Evolutionary conservation across 2,797 vertebrate species (phyloP), one percentile per base, ranked within the genome.

Genomic region (Alexandromys oeconomus): DNA sequence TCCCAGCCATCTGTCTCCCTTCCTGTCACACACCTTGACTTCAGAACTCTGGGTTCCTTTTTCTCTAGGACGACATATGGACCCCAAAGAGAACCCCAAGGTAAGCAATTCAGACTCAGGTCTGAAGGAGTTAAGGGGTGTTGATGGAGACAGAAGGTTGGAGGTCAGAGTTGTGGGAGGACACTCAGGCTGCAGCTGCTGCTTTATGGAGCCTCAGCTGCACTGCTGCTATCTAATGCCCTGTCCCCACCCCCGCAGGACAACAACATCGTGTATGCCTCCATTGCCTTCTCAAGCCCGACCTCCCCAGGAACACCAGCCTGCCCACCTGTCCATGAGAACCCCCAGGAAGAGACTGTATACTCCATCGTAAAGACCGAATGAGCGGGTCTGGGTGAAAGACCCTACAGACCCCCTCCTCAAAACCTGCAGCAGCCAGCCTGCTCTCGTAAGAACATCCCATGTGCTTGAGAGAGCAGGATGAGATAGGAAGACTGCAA

Each of bases 331-430:
- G 23, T 8, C n/a, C 57, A n/a, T 0, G 1, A 9, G 4, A 63
- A 1, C 0, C 80, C 77, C 43, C 79, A 93, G 27, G 71, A 95
- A 11, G 89, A 97, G 65, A 97, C 78, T 19, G 27, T 97, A 4
- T 97, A 96, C 69, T 96, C 93, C 48, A 57, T 12, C 2, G 0
- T 97, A 61, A 96, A 96, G 92, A 6, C 12, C 86, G 74, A 87
- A 93, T 19, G 23, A 86, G 48, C 54, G 5, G 34, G 74, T 31
- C 74, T 13, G 61, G 78, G 63, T 27, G 48, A 57, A n/a, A n/a
- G n/a, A n/a, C n/a, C n/a, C n/a, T n/a, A n/a, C n/a, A n/a, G n/a
- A n/a, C n/a, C n/a, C n/a, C n/a, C n/a, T n/a, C n/a, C n/a, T n/a
- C n/a, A n/a, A n/a, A n/a, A n/a, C n/a, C n/a, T n/a, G n/a, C n/a